Evolutionary conservation across 2,888 invertebrate genomes (phyloP).

Genomic region (Drosophila planitibia): DNA sequence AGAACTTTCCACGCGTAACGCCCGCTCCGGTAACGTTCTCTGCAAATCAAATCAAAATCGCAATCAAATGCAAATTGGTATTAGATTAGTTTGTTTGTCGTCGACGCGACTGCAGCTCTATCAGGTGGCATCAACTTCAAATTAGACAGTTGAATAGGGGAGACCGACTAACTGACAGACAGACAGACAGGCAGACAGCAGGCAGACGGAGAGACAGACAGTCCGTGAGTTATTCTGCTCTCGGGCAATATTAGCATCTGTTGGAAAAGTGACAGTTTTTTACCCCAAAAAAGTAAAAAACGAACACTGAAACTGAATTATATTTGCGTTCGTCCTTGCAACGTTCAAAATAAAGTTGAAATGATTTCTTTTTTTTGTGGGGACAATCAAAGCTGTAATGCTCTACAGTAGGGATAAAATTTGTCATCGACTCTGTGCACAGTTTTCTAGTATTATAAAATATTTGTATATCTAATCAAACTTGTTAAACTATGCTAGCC

Average conservation of each 20-base stretch:
- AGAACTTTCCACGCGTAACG: slow-evolving; percentile 59
- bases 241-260: slow-evolving; percentile 57
- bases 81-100: slow-evolving; percentile 79
- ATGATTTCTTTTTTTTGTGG: no score
- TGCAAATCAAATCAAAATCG: slow-evolving; percentile 73
- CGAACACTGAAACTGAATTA: slow-evolving; percentile 56
- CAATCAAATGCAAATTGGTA: slow-evolving; percentile 80
- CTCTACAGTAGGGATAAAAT: neutral
- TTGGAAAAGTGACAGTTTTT: slow-evolving; percentile 60
- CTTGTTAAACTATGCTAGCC: neutral
- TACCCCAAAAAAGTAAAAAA: slow-evolving; percentile 15
- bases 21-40: slow-evolving; percentile 12
- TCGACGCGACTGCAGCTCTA: slow-evolving; percentile 22
- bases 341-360: slow-evolving; percentile 20
- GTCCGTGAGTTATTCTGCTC: slow-evolving; percentile 17
- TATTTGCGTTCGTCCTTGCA: slow-evolving; percentile 40
- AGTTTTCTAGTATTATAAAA: neutral
- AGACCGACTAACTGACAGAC: slow-evolving; percentile 1
- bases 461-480: neutral
- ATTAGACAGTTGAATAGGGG: slow-evolving; percentile 47
- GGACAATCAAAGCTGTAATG: neutral
- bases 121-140: slow-evolving; percentile 62
- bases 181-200: slow-evolving; percentile 15
- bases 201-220: slow-evolving; percentile 15
- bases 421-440: neutral